Evolutionary conservation across 2,888 invertebrate genomes (phyloP).

Genomic region (Gryllus longicercus): DNA sequence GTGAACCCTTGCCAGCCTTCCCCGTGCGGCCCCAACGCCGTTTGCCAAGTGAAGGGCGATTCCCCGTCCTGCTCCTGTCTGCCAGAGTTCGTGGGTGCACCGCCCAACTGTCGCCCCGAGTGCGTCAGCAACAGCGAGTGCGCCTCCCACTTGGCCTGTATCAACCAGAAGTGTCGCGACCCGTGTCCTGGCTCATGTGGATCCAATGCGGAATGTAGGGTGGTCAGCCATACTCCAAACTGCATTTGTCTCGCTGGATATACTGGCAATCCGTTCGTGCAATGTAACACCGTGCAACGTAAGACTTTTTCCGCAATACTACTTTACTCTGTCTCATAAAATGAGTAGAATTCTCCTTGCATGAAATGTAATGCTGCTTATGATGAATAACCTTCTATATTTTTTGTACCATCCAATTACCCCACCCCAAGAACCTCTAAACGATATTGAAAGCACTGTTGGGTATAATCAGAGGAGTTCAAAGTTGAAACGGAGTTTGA

Average conservation of each 20-base stretch:
- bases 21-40: slow-evolving; percentile 44
- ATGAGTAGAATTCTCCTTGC: too few species aligned
- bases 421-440: too few species aligned
- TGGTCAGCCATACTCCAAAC: slow-evolving; percentile 69
- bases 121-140: slow-evolving; percentile 41
- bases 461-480: too few species aligned
- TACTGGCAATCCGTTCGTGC: slow-evolving; percentile 72
- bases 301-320: slow-evolving; percentile 18
- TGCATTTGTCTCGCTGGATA: slow-evolving; percentile 65
- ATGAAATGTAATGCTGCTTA: too few species aligned
- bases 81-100: slow-evolving; percentile 43
- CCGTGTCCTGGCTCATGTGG: slow-evolving; percentile 71
- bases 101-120: slow-evolving; percentile 41
- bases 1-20: slow-evolving; percentile 40
- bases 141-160: slow-evolving; percentile 41
- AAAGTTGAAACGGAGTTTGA: too few species aligned
- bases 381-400: too few species aligned
- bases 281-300: slow-evolving; percentile 50
- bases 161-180: slow-evolving; percentile 49
- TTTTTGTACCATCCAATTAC: too few species aligned
- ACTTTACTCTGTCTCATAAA: slow-evolving; percentile 29
- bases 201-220: slow-evolving; percentile 67
- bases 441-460: too few species aligned
- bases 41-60: slow-evolving; percentile 42
- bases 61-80: slow-evolving; percentile 42